These are phyloP conservation scores for Tyrophagus putrescentiae DNA, from an alignment of 1,140 invertebrate genomes.

Conservation along the genomic window DNA sequence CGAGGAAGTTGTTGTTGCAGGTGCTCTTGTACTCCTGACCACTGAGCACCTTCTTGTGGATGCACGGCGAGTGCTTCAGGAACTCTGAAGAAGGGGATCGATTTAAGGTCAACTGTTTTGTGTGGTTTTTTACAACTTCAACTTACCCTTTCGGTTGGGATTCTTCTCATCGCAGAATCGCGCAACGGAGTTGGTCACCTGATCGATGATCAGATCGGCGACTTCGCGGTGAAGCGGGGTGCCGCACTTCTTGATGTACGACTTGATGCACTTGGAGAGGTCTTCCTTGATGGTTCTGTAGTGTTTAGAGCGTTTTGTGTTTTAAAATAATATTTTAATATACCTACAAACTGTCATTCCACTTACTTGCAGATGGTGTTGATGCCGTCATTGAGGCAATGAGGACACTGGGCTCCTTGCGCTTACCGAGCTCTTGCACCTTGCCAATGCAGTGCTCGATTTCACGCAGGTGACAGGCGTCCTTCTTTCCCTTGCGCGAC, in stretches of 20 bases:
- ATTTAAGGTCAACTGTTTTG: not conserved
- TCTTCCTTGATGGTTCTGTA: constrained; percentile 18
- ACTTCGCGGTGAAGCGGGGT: constrained; percentile 29
- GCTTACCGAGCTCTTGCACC: constrained; percentile 25
- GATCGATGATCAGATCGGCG: constrained; percentile 27
- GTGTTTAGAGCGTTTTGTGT: not conserved
- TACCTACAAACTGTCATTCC: not conserved
- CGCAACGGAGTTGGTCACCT: constrained; percentile 24
- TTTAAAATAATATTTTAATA: not conserved
- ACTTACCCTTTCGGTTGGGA: not conserved
- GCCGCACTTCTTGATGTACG: constrained; percentile 28
- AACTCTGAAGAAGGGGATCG: constrained; percentile 11
- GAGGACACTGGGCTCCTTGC: constrained; percentile 21
- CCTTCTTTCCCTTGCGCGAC: constrained; percentile 1
- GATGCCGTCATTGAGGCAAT: constrained; percentile 26
- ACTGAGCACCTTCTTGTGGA: constrained; percentile 23
- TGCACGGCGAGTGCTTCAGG: constrained; percentile 24
- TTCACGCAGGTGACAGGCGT: constrained; percentile 28
- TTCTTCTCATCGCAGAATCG: constrained; percentile 25
- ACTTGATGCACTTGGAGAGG: constrained; percentile 25
- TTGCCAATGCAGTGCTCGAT: constrained; percentile 28
- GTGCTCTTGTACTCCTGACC: constrained; percentile 16
- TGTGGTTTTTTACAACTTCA: not conserved
- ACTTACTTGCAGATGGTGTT: constrained; percentile 28
- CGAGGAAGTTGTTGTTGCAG: constrained; percentile 22